Evolutionary conservation across 1,140 invertebrate species (phyloP), one percentile per base, ranked within the genome.

Genomic region (Papilio dardanus): DNA sequence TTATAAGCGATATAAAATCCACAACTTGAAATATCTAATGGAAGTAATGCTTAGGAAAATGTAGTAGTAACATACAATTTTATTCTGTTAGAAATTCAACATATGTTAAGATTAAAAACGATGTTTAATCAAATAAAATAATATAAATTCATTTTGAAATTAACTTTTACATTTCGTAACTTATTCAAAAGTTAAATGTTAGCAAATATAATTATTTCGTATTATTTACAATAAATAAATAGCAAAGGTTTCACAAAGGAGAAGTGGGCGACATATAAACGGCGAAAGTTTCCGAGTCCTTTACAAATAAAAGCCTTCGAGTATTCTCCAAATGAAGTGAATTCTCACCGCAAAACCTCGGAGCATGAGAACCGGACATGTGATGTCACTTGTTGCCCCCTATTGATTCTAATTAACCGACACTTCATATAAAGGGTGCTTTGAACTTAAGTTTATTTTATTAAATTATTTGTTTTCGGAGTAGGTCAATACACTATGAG

Each of bases 231-330:
- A 71, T 71, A 71, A 24, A 68, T 33, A 69, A 40, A 71, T 30
- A 71, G 12, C 19, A 50, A 33, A 71, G 14, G 67, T 42, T 66
- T 76, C 74, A 58, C 69, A 33, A 74, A 71, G 74, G 75, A 74
- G 65, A 75, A 75, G 76, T 74, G 79, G 75, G 68, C 67, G 67
- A 77, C 77, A 80, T n/a, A n/a, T 79, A 79, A 79, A 79, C 76
- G 76, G 40, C 3, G 71, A 76, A 77, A 77, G 78, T 82, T 80
- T 74, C 76, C 76, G 19, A 82, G 76, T 67, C 76, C 74, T 78
- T 74, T 77, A 76, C 80, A 86, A 87, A 87, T 83, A 87, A 66
- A 76, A 74, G 75, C 74, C 78, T 62, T 73, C 74, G 73, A 73
- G 68, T 76, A 33, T 35, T 50, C 46, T 73, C 31, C 46, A 73